Percentiles rank a stretch among this genome's conserved stretches.
Conservation (phyloP, 1,140 invertebrate genomes). For the Rhopalosiphum padi region DNA sequence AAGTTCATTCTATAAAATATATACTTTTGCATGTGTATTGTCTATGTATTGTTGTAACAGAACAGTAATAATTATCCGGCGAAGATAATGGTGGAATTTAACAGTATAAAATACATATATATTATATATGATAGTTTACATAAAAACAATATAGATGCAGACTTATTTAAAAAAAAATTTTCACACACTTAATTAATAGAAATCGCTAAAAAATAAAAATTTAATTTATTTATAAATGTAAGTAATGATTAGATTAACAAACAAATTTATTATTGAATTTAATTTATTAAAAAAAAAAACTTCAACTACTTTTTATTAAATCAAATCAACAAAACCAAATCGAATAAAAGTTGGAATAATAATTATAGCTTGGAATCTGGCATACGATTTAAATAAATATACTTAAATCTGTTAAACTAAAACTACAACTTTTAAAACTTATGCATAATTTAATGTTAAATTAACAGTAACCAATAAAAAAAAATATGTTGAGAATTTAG, state of each 20-base stretch:
- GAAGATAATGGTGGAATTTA: neutral
- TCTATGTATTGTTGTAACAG: neutral
- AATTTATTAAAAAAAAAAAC: neutral
- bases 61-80: neutral
- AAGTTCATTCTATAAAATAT: too few relatives aligned
- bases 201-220: neutral
- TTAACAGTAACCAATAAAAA: neutral
- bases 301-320: neutral
- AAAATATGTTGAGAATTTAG: neutral
- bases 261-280: neutral
- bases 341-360: neutral
- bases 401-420: neutral
- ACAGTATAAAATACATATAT: neutral
- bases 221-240: neutral
- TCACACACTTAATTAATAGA: neutral
- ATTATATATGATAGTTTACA: neutral
- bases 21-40: too few relatives aligned
- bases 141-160: neutral
- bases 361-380: neutral
- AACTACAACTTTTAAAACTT: neutral
- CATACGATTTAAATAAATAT: slow-evolving; percentile 6
- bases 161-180: neutral
- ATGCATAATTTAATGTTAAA: neutral
- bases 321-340: neutral
- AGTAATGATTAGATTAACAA: neutral